phyloP scores from a whole-genome alignment of 2,113 vertebrate genomes.

The Eupsittula cactorum region DNA sequence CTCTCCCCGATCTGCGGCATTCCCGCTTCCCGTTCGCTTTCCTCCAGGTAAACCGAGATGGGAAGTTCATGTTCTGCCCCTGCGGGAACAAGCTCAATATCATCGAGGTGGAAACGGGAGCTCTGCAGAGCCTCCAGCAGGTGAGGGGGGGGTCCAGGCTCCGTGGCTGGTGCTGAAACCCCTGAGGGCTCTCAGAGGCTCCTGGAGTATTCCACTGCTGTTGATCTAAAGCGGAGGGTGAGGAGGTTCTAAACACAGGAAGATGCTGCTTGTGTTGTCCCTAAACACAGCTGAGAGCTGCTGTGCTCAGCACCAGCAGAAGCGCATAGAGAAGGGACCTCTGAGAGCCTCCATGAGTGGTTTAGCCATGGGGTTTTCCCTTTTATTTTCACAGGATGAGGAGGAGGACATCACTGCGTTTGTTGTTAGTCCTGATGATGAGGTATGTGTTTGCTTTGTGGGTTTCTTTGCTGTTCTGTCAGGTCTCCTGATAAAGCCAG shows the following conservation, averaged over 20 bases:
- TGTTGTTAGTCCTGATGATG: conserved; percentile 85
- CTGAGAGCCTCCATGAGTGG: rapidly evolving
- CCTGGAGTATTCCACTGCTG: rapidly evolving
- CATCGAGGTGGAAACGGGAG: conserved; percentile 85
- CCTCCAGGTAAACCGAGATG: conserved; percentile 85
- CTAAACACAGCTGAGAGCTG: neutral
- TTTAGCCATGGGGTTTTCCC: rapidly evolving
- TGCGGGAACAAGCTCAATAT: conserved; percentile 87
- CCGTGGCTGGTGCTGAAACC: neutral
- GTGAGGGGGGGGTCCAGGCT: conserved; percentile 60
- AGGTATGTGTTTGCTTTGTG: conserved; percentile 72
- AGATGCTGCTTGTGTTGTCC: rapidly evolving
- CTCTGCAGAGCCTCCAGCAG: conserved; percentile 85
- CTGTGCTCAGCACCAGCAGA: rapidly evolving
- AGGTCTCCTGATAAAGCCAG: neutral
- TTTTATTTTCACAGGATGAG: conserved; percentile 79
- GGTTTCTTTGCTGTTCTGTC: neutral
- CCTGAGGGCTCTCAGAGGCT: rapidly evolving
- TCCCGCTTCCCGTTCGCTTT: rapidly evolving
- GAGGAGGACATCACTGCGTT: conserved; percentile 92
- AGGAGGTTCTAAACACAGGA: rapidly evolving
- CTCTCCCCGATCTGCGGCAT: rapidly evolving
- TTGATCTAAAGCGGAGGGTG: no score
- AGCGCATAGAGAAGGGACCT: rapidly evolving
- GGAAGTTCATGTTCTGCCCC: conserved; percentile 87